Percentiles rank a stretch among this genome's conserved stretches.
Conservation (phyloP, 2,888 invertebrate species). For the Drosophila tripunctata region DNA sequence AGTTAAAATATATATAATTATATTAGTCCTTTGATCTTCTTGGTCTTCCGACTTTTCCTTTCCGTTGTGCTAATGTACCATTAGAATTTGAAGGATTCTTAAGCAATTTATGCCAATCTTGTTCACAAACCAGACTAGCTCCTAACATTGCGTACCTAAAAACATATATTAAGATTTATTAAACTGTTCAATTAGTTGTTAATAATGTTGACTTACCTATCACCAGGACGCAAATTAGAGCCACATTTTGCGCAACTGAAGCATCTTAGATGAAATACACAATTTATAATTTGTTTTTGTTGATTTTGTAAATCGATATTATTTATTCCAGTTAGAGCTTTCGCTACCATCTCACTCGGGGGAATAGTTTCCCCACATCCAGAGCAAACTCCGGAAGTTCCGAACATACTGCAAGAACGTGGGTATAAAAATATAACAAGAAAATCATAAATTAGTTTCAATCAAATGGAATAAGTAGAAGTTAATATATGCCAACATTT, state of each 20-base stretch:
- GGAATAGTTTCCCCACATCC: slow-evolving; percentile 97
- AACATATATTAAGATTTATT: slow-evolving; percentile 18
- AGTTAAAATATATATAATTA: slow-evolving; percentile 61
- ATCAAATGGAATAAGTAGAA: background rate
- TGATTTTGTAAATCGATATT: slow-evolving; percentile 85
- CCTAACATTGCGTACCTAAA: slow-evolving; percentile 94
- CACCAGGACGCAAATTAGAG: slow-evolving; percentile 94
- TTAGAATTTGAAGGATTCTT: slow-evolving; percentile 88
- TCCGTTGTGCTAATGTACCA: slow-evolving; percentile 89
- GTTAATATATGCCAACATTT: too few species aligned
- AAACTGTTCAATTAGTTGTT: background rate
- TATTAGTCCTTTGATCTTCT: slow-evolving; percentile 94
- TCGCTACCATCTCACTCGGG: slow-evolving; percentile 96
- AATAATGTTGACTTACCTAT: slow-evolving; percentile 87
- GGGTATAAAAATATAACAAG: slow-evolving; percentile 49
- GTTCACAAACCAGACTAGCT: slow-evolving; percentile 96
- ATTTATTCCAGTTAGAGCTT: slow-evolving; percentile 85
- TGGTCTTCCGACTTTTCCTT: slow-evolving; percentile 93
- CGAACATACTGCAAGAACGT: slow-evolving; percentile 92
- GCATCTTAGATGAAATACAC: slow-evolving; percentile 92
- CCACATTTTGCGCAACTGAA: slow-evolving; percentile 97
- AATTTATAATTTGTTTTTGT: slow-evolving; percentile 77
- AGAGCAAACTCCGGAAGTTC: slow-evolving; percentile 94
- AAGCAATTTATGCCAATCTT: slow-evolving; percentile 97
- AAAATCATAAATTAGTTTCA: slow-evolving; percentile 5